Conservation (phyloP, 2,113 vertebrate species). For the Phalacrocorax aristotelis region DNA sequence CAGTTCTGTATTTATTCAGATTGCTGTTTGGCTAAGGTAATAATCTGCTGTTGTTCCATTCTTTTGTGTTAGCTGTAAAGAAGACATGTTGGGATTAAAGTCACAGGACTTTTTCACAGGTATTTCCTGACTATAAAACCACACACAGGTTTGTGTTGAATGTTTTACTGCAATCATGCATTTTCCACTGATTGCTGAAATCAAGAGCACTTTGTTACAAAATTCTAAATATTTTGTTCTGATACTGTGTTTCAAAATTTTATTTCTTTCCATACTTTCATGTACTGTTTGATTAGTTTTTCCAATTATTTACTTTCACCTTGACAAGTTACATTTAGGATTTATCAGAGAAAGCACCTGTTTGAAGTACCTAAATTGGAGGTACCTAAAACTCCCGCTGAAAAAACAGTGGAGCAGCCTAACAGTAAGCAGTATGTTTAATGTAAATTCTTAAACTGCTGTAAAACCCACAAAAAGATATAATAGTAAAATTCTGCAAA, state of each 20-base stretch:
- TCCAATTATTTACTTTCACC: not conserved
- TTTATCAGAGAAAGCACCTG: not conserved
- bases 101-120: not conserved
- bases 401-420: not conserved
- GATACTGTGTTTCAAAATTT: not conserved
- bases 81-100: not conserved
- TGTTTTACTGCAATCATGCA: fast-evolving
- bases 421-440: not conserved
- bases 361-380: not conserved
- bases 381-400: not conserved
- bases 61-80: not conserved
- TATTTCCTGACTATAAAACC: not conserved
- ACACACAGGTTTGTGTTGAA: fast-evolving
- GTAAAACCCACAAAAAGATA: not conserved
- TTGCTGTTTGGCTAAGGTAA: not conserved
- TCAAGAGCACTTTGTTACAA: not conserved
- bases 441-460: not conserved
- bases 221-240: not conserved
- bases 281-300: not conserved
- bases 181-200: not conserved
- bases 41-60: not conserved
- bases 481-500: not conserved
- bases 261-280: not conserved
- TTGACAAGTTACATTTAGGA: not conserved
- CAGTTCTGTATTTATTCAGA: not conserved